Evolutionary conservation across 2,888 invertebrate species (phyloP).

Genomic region (Tricholauxania praeusta): DNA sequence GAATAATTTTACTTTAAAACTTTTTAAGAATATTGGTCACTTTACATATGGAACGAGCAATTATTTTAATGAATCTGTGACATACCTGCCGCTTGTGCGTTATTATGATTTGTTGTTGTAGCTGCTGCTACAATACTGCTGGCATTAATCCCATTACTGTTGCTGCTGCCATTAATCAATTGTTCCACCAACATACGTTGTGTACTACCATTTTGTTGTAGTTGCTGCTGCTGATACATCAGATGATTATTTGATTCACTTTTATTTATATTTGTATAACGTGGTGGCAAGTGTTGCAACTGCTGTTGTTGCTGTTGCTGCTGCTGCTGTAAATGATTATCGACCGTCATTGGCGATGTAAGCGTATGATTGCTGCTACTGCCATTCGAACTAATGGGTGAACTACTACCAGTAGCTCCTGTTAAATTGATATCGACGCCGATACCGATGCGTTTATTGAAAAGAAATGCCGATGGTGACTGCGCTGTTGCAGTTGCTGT

Average conservation of each 20-base stretch:
- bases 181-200: slow-evolving; percentile 30
- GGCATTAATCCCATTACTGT: slow-evolving; percentile 35
- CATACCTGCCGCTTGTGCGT: slow-evolving; percentile 36
- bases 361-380: slow-evolving; percentile 65
- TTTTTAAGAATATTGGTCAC: too few relatives aligned
- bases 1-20: too few relatives aligned
- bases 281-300: slow-evolving; percentile 36
- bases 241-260: slow-evolving; percentile 52
- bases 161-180: slow-evolving; percentile 40
- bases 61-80: neutral
- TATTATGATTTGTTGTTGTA: slow-evolving; percentile 53
- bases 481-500: slow-evolving; percentile 45
- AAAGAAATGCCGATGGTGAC: slow-evolving; percentile 47
- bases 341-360: slow-evolving; percentile 64
- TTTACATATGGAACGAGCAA: neutral
- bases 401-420: slow-evolving; percentile 48
- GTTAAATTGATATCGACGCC: slow-evolving; percentile 49
- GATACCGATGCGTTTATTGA: slow-evolving; percentile 50
- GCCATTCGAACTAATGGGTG: slow-evolving; percentile 64
- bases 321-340: slow-evolving; percentile 56
- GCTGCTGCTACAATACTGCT: slow-evolving; percentile 43
- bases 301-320: slow-evolving; percentile 41
- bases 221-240: slow-evolving; percentile 42
- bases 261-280: slow-evolving; percentile 49
- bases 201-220: slow-evolving; percentile 38